Conservation (phyloP, 2,888 invertebrate species). For the Hesperia comma region DNA sequence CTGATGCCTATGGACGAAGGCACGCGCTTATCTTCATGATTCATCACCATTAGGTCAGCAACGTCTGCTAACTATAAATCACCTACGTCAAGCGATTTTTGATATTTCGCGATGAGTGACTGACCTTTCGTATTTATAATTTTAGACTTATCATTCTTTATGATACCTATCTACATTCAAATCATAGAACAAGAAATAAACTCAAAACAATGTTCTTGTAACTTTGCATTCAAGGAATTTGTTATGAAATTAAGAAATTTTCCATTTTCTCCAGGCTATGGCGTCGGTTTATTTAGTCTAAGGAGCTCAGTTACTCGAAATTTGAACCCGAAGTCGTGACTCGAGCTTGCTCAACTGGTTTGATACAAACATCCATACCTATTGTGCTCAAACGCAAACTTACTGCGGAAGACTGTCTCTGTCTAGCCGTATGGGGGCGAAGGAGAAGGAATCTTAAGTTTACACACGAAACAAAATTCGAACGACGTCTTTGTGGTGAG, state of each 20-base stretch:
- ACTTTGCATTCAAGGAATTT: not conserved
- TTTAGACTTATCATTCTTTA: no score
- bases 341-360: slow-evolving; percentile 65
- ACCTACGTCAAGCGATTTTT: no score
- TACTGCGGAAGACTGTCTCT: slow-evolving; percentile 35
- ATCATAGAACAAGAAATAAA: not conserved
- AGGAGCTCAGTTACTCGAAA: slow-evolving; percentile 59
- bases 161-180: no score
- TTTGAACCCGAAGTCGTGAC: slow-evolving; percentile 70
- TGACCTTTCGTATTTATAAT: no score
- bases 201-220: not conserved
- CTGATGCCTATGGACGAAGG: no score
- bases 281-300: slow-evolving; percentile 53
- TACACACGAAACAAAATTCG: slow-evolving; percentile 31
- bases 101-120: no score
- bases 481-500: slow-evolving; percentile 7
- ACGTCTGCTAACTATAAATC: no score
- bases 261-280: slow-evolving; percentile 27
- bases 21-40: no score
- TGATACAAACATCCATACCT: slow-evolving; percentile 50
- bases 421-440: slow-evolving; percentile 36
- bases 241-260: slow-evolving; percentile 21
- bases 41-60: no score
- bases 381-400: slow-evolving; percentile 34
- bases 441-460: slow-evolving; percentile 33